A percentile compares a stretch with the other conserved stretches of the same genome.
Conservation (phyloP, 2,888 invertebrate species). For the Allygus modestus region DNA sequence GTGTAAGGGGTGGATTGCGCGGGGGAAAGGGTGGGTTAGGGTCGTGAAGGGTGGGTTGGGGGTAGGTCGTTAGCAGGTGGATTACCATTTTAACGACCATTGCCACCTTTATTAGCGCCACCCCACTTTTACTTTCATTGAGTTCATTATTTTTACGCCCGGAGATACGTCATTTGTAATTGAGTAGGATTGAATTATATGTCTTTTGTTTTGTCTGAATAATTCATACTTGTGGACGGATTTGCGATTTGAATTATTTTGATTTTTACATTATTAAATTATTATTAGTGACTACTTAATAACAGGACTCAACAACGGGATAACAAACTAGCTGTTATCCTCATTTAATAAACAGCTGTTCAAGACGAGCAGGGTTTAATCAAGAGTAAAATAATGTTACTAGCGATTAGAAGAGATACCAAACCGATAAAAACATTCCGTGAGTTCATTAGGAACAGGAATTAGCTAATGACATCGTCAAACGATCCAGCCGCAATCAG, state of each 20-base stretch:
- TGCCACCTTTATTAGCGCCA: slow-evolving; percentile 30
- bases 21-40: not conserved
- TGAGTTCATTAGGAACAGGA: not conserved
- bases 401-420: not conserved
- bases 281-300: too few relatives aligned
- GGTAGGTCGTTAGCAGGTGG: slow-evolving; percentile 5
- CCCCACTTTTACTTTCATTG: slow-evolving; percentile 41
- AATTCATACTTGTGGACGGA: too few relatives aligned
- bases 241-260: too few relatives aligned
- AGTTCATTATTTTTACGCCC: slow-evolving; percentile 33
- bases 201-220: too few relatives aligned
- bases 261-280: too few relatives aligned
- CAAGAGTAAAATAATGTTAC: too few relatives aligned
- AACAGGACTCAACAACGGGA: too few relatives aligned
- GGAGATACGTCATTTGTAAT: not conserved
- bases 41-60: not conserved
- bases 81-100: slow-evolving; percentile 41
- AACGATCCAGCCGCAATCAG: too few relatives aligned
- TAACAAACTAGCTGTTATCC: too few relatives aligned
- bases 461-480: not conserved
- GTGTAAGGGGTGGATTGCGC: not conserved
- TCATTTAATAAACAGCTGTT: too few relatives aligned
- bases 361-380: too few relatives aligned
- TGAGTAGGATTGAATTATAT: not conserved
- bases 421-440: not conserved